Evolutionary conservation across 2,888 invertebrate genomes (phyloP), one percentile per base, ranked within the genome.

Genomic region (Spodoptera picta): DNA sequence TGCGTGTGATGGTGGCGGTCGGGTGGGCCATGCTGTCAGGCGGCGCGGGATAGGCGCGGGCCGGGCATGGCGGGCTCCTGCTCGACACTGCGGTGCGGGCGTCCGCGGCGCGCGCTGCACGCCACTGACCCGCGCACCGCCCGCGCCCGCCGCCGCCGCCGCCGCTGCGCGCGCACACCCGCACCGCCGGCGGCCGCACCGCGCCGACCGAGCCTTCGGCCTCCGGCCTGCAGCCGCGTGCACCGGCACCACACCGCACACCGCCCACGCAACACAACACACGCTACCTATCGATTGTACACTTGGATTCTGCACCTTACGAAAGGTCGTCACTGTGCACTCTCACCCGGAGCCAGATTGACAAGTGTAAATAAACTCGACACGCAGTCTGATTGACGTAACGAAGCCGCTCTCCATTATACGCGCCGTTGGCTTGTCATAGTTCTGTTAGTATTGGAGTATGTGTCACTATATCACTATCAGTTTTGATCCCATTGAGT

Each of bases 1-100:
- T 94, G 93, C 93, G 94, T 92, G 94, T 91, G 93, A 90, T 92
- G 93, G 93, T 93, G 92, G 94, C 94, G 93, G 92, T 92, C 91
- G 92, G 92, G 87, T 84, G 81, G 93, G 93, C 94, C 94, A 94
- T 94, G 94, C 94, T 94, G 94, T 94, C 94, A 93, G 93, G 93
- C 93, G 92, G 92, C 94, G 93, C 93, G 93, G 88, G 87, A 90
- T 88, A 92, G 91, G 92, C 94, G 94, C 94, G 92, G 91, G 93
- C 93, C 94, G 92, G 92, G 94, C 94, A 94, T 94, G 94, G 92
- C 94, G 93, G 92, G 91, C 88, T 92, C 83, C 90, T 91, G 93
- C 92, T 93, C 93, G 93, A 92, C 93, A 92, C 93, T 93, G 93
- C 90, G 92, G 92, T 91, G 93, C 93, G 93, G 93, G 91, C 93